Evolutionary conservation across 2,797 vertebrate species (phyloP), one percentile per base, ranked within the genome.

Genomic region (Danio choprae): DNA sequence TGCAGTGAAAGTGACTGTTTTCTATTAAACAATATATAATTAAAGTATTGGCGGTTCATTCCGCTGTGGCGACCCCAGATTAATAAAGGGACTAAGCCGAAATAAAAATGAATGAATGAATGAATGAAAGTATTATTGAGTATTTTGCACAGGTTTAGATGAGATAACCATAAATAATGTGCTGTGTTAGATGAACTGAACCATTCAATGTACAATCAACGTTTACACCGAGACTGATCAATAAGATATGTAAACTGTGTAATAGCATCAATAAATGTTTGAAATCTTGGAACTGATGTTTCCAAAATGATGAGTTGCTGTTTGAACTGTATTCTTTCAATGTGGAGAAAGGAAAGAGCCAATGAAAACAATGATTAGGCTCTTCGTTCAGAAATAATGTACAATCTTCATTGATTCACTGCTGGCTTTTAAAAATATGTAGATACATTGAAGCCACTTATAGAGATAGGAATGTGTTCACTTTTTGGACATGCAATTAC

Each of bases 241-340:
- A 51, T 48, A 48, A 48, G 40, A 22, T 40, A 11, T 22, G 55
- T 16, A 11, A 69, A 41, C 29, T 41, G 55, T 50, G 59, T 70
- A 20, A 69, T 38, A 50, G 53, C n/a, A 43, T 77, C 51, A 56
- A 77, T 67, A 16, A 64, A 44, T 65, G 9, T 60, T 41, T 63
- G 10, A 41, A 53, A 53, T 41, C 6, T 53, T 6, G 5, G 13
- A 15, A 13, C 16, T 36, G 20, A 67, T 2, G 13, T 41, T 75
- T 53, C 4, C 22, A 44, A 75, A 55, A 76, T 55, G 1, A 55
- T 65, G 60, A 59, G 10, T 41, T 51, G 56, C 16, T n/a, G n/a
- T n/a, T n/a, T n/a, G n/a, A n/a, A 40, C 29, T 36, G 38, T 12
- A 71, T 18, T 55, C 53, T 72, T 72, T 46, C 3, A 55, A 67